Conservation (phyloP, 2,113 vertebrate genomes). For the Scopus umbretta region DNA sequence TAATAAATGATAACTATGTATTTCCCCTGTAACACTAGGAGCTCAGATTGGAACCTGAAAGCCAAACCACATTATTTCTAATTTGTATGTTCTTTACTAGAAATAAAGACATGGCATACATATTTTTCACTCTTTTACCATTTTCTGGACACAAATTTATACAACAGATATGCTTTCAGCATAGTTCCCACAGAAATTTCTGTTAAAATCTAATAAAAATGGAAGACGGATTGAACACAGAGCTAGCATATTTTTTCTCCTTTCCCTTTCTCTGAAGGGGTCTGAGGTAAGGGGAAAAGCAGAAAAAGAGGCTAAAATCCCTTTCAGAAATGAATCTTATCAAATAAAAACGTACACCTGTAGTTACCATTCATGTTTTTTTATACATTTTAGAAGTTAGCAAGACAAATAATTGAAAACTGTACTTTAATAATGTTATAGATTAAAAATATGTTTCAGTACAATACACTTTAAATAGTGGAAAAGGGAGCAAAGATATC, state of each 20-base stretch:
- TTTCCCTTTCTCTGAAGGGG: not conserved
- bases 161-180: not conserved
- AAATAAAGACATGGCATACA: not conserved
- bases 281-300: not conserved
- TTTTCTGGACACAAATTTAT: not conserved
- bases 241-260: not conserved
- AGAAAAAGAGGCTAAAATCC: rapidly evolving
- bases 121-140: not conserved
- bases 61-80: not conserved
- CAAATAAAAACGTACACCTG: not conserved
- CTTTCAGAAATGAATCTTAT: not conserved
- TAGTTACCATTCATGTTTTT: not conserved
- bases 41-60: not conserved
- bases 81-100: not conserved
- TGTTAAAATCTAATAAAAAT: not conserved
- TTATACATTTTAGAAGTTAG: not conserved
- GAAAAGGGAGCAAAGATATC: not conserved
- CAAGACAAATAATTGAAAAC: not conserved
- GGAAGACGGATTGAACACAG: not conserved
- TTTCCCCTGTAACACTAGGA: not conserved
- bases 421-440: not conserved
- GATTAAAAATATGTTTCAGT: not conserved
- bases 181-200: not conserved
- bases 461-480: not conserved
- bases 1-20: not conserved